Percentiles rank a stretch among this genome's conserved stretches.
These are phyloP conservation scores for Phytoseiulus persimilis DNA, from an alignment of 2,888 invertebrate genomes.

Conservation along the genomic window DNA sequence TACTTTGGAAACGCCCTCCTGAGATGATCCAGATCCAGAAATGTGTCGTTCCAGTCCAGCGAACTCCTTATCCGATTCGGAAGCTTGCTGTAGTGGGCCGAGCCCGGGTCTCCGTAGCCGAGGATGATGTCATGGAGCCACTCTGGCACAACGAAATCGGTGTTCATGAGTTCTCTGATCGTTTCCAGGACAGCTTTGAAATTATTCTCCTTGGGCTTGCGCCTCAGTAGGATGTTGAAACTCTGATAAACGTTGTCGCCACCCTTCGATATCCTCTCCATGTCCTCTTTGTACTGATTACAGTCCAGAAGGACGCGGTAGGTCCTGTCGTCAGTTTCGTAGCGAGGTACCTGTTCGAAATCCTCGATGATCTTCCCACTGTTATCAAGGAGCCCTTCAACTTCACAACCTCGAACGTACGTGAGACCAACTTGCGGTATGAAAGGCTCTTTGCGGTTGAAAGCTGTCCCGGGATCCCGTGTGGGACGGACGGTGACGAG, in stretches of 20 bases:
- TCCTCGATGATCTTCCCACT: conserved; percentile 86
- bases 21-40: conserved; percentile 81
- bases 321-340: conserved; percentile 79
- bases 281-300: conserved; percentile 89
- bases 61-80: conserved; percentile 65
- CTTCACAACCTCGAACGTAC: conserved; percentile 90
- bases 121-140: conserved; percentile 94
- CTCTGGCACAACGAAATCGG: conserved; percentile 90
- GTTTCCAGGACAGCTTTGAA: conserved; percentile 99
- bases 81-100: conserved; percentile 92
- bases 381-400: conserved; percentile 93
- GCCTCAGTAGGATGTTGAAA: conserved; percentile 90
- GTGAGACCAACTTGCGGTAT: conserved; percentile 83
- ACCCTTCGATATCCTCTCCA: conserved; percentile 52
- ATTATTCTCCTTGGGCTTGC: conserved; percentile 99
- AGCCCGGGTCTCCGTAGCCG: conserved; percentile 94
- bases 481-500: conserved; percentile 80
- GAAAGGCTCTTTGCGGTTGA: conserved; percentile 61
- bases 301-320: conserved; percentile 90
- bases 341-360: conserved; percentile 74
- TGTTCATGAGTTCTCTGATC: conserved; percentile 96
- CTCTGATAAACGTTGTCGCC: conserved; percentile 68
- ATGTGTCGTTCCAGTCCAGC: conserved; percentile 96
- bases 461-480: conserved; percentile 65
- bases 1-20: conserved; percentile 74